These are phyloP conservation scores for Diplazon laetatorius DNA, from an alignment of 2,888 invertebrate genomes.

Conservation along the genomic window DNA sequence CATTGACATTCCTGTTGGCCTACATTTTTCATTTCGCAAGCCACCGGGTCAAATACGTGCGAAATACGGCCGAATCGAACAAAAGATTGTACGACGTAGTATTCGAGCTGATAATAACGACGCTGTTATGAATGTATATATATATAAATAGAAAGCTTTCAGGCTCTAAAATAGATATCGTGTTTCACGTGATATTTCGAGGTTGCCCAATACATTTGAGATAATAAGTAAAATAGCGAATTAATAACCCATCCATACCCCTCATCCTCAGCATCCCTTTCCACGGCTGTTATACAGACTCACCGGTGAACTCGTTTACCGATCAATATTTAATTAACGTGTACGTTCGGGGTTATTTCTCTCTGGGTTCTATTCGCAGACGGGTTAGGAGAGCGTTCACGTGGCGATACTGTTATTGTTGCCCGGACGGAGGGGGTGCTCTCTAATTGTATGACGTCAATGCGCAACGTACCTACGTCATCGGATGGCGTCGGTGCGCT, in stretches of 20 bases:
- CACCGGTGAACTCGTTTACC: slow-evolving; percentile 6
- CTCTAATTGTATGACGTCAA: slow-evolving; percentile 53
- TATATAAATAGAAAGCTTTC: too few species aligned
- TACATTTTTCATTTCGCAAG: neutral
- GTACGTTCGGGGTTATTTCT: slow-evolving; percentile 48
- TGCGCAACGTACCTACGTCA: slow-evolving; percentile 38
- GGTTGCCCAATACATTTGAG: slow-evolving; percentile 4
- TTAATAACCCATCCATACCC: neutral
- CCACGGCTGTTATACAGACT: neutral
- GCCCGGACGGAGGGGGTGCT: slow-evolving; percentile 7
- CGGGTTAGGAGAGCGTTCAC: slow-evolving; percentile 23
- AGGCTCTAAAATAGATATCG: too few species aligned
- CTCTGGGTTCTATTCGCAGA: slow-evolving; percentile 45
- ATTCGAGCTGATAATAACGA: too few species aligned
- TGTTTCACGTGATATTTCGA: neutral
- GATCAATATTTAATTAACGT: slow-evolving; percentile 57
- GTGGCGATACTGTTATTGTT: slow-evolving; percentile 18
- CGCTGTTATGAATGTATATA: too few species aligned
- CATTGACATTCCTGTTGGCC: neutral
- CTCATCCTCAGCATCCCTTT: too few species aligned
- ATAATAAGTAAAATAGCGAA: neutral
- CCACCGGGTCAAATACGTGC: too few species aligned
- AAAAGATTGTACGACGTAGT: too few species aligned
- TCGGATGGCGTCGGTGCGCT: slow-evolving; percentile 20
- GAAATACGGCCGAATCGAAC: too few species aligned